These are phyloP conservation scores for Mythimna loreyi DNA, from an alignment of 2,888 invertebrate genomes.

Conservation along the genomic window DNA sequence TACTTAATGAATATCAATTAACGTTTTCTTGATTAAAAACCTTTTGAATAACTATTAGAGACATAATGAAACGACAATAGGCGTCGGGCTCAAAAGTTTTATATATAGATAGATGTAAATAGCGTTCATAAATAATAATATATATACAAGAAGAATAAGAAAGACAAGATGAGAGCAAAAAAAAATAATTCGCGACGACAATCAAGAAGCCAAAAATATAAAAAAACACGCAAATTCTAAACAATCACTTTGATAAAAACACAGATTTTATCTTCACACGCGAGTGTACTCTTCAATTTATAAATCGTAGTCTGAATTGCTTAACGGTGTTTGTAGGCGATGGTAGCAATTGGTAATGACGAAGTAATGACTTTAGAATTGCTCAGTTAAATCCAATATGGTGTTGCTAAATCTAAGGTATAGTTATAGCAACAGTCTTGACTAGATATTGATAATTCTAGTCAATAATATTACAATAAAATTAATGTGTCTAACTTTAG, in stretches of 20 bases:
- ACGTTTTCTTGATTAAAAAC: too few species aligned
- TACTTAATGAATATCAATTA: neutral
- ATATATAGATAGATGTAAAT: too few species aligned
- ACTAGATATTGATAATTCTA: neutral
- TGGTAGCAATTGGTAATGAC: slow-evolving; percentile 53
- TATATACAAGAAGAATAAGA: neutral
- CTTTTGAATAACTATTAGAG: too few species aligned
- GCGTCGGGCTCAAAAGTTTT: too few species aligned
- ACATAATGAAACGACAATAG: too few species aligned
- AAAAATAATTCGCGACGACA: slow-evolving; percentile 1
- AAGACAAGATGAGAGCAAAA: neutral
- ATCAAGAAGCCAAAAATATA: slow-evolving; percentile 9
- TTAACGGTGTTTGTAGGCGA: slow-evolving; percentile 51
- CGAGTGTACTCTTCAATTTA: slow-evolving; percentile 43
- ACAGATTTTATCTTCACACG: slow-evolving; percentile 48
- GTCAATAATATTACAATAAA: neutral
- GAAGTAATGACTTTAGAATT: slow-evolving; percentile 49
- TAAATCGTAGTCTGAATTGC: slow-evolving; percentile 49
- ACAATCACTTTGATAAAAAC: slow-evolving; percentile 40
- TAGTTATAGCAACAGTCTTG: slow-evolving; percentile 3
- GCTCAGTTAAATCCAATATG: slow-evolving; percentile 39
- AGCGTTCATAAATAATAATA: neutral
- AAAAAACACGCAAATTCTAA: slow-evolving; percentile 24
- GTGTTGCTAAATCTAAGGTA: slow-evolving; percentile 27
- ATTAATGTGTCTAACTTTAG: too few species aligned